Evolutionary conservation across 2,113 vertebrate genomes (phyloP), one percentile per base, ranked within the genome.

Genomic region (Conger conger): DNA sequence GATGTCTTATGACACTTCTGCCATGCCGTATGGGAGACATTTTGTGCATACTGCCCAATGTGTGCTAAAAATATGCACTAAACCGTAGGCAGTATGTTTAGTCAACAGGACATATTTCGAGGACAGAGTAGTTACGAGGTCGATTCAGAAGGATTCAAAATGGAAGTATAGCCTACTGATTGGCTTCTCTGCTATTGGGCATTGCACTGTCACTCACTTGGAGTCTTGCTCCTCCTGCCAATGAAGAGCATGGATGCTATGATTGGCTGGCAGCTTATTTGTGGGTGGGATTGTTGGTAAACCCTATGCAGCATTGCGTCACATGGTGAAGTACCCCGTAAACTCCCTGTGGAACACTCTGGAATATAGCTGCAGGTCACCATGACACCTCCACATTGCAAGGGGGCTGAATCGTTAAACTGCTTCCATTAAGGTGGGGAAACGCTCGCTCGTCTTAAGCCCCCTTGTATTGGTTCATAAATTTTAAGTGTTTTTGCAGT

Each of bases 381-480:
- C 88, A 91, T 91, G 89, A 91, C 87, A 87, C 76, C 86, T 82
- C 83, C 81, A 30, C 79, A 80, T 90, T 81, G 86, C 85, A 68
- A 80, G 50, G 81, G 82, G 84, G 82, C 85, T 78, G 50, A 9
- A 87, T 91, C 85, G 88, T 92, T 91, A 89, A 91, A 86, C 86
- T 77, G 81, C 80, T 79, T 89, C 45, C 88, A 85, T 83, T 89
- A 87, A 76, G 79, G 60, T 1, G 35, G 87, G 17, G 23, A 89
- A 89, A 91, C 91, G n/a, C n/a, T n/a, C 87, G 89, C 90, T 92
- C 88, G 86, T 91, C 50, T 91, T 83, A 90, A 92, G 81, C 89
- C 90, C 87, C 45, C 82, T 94, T 90, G 86, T 87, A 88, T 33
- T 9, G 88, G 85, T 89, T 89, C 88, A 92, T 93, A 91, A 90